These are phyloP conservation scores for Stigmatopora nigra DNA, from an alignment of 2,113 vertebrate genomes.

Conservation along the genomic window DNA sequence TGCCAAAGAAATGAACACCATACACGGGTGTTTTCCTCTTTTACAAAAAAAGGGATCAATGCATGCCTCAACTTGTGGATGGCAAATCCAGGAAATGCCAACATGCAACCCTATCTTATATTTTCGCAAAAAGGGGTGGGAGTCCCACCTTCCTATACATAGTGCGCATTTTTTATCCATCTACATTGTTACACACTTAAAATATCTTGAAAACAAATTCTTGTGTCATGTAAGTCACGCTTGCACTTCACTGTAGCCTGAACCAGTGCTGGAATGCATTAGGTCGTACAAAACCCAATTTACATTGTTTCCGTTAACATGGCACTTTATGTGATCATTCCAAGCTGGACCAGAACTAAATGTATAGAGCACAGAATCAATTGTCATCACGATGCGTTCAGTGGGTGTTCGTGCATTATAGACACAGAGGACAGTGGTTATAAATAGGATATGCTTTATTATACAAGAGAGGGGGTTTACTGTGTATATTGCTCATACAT, in stretches of 20 bases:
- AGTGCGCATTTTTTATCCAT: not conserved
- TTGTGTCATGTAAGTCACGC: not conserved
- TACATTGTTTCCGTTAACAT: conserved; percentile 58
- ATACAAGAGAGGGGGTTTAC: not conserved
- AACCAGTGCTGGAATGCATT: conserved; percentile 6
- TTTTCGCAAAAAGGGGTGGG: conserved; percentile 32
- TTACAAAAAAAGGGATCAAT: conserved; percentile 53
- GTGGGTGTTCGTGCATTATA: conserved; percentile 55
- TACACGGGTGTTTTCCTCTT: conserved; percentile 6
- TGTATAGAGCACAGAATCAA: conserved; percentile 66
- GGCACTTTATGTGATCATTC: conserved; percentile 52
- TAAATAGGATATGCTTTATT: conserved; percentile 1
- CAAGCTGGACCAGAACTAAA: conserved; percentile 50
- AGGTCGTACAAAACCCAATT: conserved; percentile 23
- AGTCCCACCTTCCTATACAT: conserved; percentile 41
- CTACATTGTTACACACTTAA: not conserved
- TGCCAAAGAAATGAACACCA: conserved; percentile 29
- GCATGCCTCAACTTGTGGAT: conserved; percentile 40
- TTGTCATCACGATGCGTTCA: conserved; percentile 69
- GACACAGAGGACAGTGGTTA: conserved; percentile 38
- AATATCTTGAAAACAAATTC: not conserved
- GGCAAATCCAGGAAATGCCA: conserved; percentile 47
- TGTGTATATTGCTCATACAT: not conserved
- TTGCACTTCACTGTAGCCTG: not conserved
- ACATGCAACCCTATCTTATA: conserved; percentile 48